phyloP scores from a whole-genome alignment of 1,140 invertebrate species.

The Heterodera schachtii region DNA sequence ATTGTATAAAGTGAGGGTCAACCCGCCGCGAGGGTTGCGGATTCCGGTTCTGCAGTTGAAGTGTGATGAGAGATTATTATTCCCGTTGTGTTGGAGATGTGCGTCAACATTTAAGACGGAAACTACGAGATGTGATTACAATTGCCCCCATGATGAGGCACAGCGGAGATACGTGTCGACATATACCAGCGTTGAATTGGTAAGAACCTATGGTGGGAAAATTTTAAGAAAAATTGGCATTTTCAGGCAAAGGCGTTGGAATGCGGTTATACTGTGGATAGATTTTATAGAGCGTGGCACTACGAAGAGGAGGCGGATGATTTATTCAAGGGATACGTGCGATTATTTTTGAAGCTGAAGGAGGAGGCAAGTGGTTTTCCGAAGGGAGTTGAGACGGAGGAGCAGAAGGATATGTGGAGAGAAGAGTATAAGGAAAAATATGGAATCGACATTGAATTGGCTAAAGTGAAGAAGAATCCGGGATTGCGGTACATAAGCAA shows the following conservation, averaged over 20 bases:
- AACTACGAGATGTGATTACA: background rate
- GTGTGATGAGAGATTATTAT: background rate
- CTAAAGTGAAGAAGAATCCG: conserved; percentile 4
- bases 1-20: background rate
- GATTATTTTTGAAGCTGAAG: background rate
- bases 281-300: background rate
- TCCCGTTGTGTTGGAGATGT: background rate
- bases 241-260: background rate
- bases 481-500: background rate
- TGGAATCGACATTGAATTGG: background rate
- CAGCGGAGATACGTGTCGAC: background rate
- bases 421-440: background rate
- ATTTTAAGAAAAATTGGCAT: too few species aligned
- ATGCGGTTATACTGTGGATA: background rate
- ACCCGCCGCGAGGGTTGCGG: background rate
- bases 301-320: background rate
- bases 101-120: background rate
- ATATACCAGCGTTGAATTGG: background rate
- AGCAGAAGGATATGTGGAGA: background rate
- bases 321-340: background rate
- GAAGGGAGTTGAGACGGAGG: background rate
- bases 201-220: background rate
- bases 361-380: background rate
- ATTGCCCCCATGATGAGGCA: background rate
- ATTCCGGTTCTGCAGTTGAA: conserved; percentile 1